A percentile compares a stretch with the other conserved stretches of the same genome.
Conservation (phyloP, 1,140 invertebrate genomes). For the Drosophila mauritiana region DNA sequence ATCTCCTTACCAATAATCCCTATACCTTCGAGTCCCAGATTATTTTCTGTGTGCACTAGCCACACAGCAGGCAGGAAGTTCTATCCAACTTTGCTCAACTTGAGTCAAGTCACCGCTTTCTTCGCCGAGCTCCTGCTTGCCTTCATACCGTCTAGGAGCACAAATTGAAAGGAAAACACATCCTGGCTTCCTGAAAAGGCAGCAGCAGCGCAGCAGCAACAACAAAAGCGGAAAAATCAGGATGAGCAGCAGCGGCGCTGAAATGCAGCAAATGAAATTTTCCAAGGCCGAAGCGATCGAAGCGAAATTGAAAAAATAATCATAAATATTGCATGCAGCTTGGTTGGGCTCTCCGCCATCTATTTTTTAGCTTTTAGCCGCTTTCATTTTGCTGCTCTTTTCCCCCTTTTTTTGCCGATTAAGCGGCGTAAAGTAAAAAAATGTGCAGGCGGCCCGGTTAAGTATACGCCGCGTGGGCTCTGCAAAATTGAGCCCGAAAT, state of each 20-base stretch:
- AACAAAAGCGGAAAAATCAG: slow-evolving; percentile 54
- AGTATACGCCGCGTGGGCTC: slow-evolving; percentile 63
- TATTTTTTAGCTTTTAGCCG: slow-evolving; percentile 14
- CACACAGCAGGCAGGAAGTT: slow-evolving; percentile 29
- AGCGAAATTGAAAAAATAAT: slow-evolving; percentile 62
- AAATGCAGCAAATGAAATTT: slow-evolving; percentile 61
- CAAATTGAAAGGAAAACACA: slow-evolving; percentile 52
- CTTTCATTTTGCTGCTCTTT: slow-evolving; percentile 1
- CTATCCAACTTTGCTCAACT: slow-evolving; percentile 5
- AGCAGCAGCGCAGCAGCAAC: neutral
- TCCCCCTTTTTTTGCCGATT: slow-evolving; percentile 42
- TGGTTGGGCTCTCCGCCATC: slow-evolving; percentile 1
- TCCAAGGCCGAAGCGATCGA: slow-evolving; percentile 33
- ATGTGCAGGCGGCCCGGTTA: slow-evolving; percentile 50
- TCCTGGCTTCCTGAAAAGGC: slow-evolving; percentile 29
- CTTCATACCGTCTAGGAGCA: slow-evolving; percentile 24
- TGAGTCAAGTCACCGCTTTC: slow-evolving; percentile 8
- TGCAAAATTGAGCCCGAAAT: slow-evolving; percentile 55
- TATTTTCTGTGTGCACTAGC: slow-evolving; percentile 22
- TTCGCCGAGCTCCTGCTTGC: slow-evolving; percentile 1
- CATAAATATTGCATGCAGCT: slow-evolving; percentile 73
- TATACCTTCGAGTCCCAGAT: neutral
- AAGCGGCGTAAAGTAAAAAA: slow-evolving; percentile 19
- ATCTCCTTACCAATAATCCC: neutral
- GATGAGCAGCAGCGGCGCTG: slow-evolving; percentile 56